Evolutionary conservation across 2,797 vertebrate species (phyloP), one percentile per base, ranked within the genome.

Genomic region (Gallirallus australis): DNA sequence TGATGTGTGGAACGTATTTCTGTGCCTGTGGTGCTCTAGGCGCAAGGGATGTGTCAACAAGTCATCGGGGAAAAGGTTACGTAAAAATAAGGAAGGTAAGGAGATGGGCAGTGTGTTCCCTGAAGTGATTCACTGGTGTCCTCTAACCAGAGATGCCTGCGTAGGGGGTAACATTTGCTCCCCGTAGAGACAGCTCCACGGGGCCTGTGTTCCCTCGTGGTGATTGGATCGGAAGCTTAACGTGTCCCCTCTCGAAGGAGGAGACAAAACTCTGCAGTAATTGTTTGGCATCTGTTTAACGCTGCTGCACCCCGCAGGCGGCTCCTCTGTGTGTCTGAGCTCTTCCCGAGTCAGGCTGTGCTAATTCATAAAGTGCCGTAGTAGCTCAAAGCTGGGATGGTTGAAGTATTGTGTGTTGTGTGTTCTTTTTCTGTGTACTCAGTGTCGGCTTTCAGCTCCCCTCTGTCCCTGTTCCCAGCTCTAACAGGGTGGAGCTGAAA

Each of bases 11-110:
- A 89, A 53, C 1, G 0, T 69, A 23, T 61, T 82, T 91, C 48
- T 89, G 76, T 80, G 50, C 39, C 86, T 82, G 56, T 52, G 65
- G 54, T 54, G 24, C 37, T 48, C 25, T 35, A 64, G 90, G n/a
- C 4, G 3, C 31, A 70, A 59, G 78, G 73, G 52, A 39, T 85
- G 5, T 37, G 24, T 69, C 59, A 65, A 50, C 88, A 57, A 76
- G 65, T 69, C 0, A 69, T 72, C 0, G 0, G 47, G 63, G 59
- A 31, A 76, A 82, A 72, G 30, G 63, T 48, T 42, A 27, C 72
- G 5, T 39, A 56, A 75, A 87, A 88, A 52, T 56, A 93, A 20
- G 0, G 0, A 80, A 84, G 56, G 47, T 0, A 3, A 75, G 20
- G 45, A 50, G 59, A 48, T 59, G 20, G 42, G 70, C 80, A 90